Base-by-base conservation (phyloP, 2,113 vertebrate species). In the Poecilia latipinna region DNA sequence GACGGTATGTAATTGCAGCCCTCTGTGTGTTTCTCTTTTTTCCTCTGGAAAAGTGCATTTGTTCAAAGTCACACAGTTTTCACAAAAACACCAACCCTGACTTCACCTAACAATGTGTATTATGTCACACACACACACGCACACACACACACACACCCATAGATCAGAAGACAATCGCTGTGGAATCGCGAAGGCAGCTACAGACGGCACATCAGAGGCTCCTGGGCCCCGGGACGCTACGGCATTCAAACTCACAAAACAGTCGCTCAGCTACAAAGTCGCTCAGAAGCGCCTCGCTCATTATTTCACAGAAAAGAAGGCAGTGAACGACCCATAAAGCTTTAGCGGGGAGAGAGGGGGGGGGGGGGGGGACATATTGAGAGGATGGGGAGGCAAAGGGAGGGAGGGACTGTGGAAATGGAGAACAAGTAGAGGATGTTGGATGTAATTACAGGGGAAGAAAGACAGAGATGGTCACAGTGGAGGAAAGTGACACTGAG, bases 111-210 rank as follows among this genome's bases (percentile, higher is more conserved):
- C 93, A 92, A 90, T 80, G 89, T 91, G 86, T 88, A 77, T 90
- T 82, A 86, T 93, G 89, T 91, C 35, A 37, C 29, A 29, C 29
- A 29, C 29, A 29, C 29, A 29, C 35, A 0, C 35, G 11, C 35
- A 12, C 35, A 10, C 8, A 7, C 32, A 10, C 8, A 37, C 35
- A 37, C 88, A 89, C 88, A 77, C 17, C 24, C 24, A 72, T 78
- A 86, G 90, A 93, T 92, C 89, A 89, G 87, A 93, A 89, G 86
- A 92, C 89, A 91, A 88, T 90, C 90, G 80, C 88, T 68, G 88
- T 71, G 80, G 79, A 85, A 88, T 79, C 75, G 73, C 12, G 86
- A 78, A 82, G 88, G 79, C 81, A 72, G 78, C 75, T 84, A 75
- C 85, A 84, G 78, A 83, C 69, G 80, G 75, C 65, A 93, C 90